Evolutionary conservation across 92 coral and sea anemone genomes (phyloP).

Genomic region (Palythoa grandis): DNA sequence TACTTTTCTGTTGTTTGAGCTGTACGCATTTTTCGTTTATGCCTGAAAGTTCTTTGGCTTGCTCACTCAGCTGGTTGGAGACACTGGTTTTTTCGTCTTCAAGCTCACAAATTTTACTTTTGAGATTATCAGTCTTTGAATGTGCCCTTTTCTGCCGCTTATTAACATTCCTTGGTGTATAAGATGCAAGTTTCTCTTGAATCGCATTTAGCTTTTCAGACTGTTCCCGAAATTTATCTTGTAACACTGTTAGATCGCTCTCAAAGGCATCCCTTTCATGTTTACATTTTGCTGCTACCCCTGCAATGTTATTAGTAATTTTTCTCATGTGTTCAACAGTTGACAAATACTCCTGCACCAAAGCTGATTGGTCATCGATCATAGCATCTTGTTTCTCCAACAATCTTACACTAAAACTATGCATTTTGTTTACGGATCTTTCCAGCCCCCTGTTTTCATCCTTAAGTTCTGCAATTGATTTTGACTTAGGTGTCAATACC

Average conservation of each 20-base stretch:
- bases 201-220: constrained; percentile 6
- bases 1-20: constrained; percentile 51
- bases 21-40: constrained; percentile 48
- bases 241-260: constrained; percentile 27
- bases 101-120: constrained; percentile 49
- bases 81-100: constrained; percentile 45
- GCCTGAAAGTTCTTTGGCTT: constrained; percentile 46
- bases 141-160: not conserved
- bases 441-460: constrained; percentile 52
- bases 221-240: not conserved
- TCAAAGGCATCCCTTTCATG: constrained; percentile 54
- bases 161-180: constrained; percentile 14
- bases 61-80: constrained; percentile 22
- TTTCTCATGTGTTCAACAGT: constrained; percentile 50
- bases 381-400: constrained; percentile 50
- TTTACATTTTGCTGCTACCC: constrained; percentile 44
- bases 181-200: constrained; percentile 1
- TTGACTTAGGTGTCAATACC: constrained; percentile 49
- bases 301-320: constrained; percentile 48
- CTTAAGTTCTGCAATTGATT: constrained; percentile 48
- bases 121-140: constrained; percentile 16
- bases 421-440: constrained; percentile 57
- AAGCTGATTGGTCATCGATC: constrained; percentile 55
- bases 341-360: constrained; percentile 52
- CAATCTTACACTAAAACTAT: constrained; percentile 42